Conservation (phyloP, 2,888 invertebrate species). For the Lasioglossum figueresi region DNA sequence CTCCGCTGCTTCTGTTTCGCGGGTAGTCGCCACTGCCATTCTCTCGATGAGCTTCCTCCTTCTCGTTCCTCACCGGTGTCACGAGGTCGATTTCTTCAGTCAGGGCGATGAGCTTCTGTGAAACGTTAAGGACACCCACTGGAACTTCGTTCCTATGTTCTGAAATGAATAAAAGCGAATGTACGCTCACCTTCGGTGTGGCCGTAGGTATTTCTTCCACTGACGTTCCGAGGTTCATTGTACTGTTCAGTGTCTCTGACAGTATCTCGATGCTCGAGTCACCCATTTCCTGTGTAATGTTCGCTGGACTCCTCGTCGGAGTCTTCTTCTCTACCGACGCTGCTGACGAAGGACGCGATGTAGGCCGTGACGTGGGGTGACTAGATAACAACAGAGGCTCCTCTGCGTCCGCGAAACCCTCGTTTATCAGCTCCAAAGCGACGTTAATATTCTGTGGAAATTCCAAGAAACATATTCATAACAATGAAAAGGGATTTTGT, state of each 20-base stretch:
- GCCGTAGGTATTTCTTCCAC: slow-evolving; percentile 64
- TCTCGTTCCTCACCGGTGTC: slow-evolving; percentile 67
- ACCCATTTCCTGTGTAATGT: not conserved
- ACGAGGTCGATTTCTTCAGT: slow-evolving; percentile 65
- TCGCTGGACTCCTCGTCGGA: slow-evolving; percentile 4
- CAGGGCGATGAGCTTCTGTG: not conserved
- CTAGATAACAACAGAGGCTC: slow-evolving; percentile 73
- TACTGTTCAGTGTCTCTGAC: not conserved
- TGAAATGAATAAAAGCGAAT: no score
- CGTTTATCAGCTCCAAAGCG: slow-evolving; percentile 86
- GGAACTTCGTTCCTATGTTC: no score
- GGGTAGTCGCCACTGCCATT: slow-evolving; percentile 57
- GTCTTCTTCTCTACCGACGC: slow-evolving; percentile 67
- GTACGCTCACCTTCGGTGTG: slow-evolving; percentile 60
- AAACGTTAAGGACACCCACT: slow-evolving; percentile 13
- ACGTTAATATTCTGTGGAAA: slow-evolving; percentile 86
- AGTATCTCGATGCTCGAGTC: not conserved
- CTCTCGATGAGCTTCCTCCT: slow-evolving; percentile 42
- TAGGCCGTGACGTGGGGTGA: slow-evolving; percentile 74
- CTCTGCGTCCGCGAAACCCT: slow-evolving; percentile 85
- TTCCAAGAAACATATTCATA: not conserved
- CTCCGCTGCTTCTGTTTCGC: slow-evolving; percentile 31
- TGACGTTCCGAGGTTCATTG: not conserved
- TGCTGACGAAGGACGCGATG: slow-evolving; percentile 74
- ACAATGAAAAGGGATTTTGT: not conserved